Conservation (phyloP, 2,113 vertebrate genomes). For the Cryptoleucopteryx plumbea region DNA sequence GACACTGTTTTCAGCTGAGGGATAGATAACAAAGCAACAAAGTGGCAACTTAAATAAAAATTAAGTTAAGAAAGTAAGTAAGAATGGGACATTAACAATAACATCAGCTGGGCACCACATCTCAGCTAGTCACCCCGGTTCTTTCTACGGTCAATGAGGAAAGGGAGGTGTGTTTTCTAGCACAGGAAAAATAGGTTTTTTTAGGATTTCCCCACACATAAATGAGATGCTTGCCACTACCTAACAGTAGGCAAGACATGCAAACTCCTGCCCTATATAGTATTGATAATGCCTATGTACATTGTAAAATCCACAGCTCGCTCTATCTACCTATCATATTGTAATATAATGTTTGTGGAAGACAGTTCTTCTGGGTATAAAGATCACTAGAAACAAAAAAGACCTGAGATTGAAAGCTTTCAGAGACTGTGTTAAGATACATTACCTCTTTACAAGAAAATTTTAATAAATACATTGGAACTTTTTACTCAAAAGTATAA, state of each 20-base stretch:
- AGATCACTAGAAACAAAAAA: background rate
- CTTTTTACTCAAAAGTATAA: background rate
- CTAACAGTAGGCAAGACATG: background rate
- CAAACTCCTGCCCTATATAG: background rate
- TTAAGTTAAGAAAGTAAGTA: background rate
- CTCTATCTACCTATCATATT: background rate
- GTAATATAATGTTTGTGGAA: background rate
- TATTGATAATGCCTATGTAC: background rate
- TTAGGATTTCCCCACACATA: background rate
- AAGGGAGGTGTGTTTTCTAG: background rate
- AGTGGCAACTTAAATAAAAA: background rate
- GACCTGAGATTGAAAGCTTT: background rate
- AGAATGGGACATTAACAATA: background rate
- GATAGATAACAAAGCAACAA: background rate
- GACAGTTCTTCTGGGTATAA: background rate
- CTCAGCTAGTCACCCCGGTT: background rate
- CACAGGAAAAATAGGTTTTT: rapidly evolving
- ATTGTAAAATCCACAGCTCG: background rate
- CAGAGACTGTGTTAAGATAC: background rate
- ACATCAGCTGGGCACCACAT: background rate
- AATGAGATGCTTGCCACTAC: background rate
- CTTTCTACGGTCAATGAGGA: background rate
- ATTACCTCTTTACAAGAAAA: background rate
- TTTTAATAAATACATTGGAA: background rate
- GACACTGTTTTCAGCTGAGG: background rate